A percentile compares a stretch with the other conserved stretches of the same genome.
These are phyloP conservation scores for Dipodomys merriami DNA, from an alignment of 2,113 vertebrate genomes.

Conservation along the genomic window DNA sequence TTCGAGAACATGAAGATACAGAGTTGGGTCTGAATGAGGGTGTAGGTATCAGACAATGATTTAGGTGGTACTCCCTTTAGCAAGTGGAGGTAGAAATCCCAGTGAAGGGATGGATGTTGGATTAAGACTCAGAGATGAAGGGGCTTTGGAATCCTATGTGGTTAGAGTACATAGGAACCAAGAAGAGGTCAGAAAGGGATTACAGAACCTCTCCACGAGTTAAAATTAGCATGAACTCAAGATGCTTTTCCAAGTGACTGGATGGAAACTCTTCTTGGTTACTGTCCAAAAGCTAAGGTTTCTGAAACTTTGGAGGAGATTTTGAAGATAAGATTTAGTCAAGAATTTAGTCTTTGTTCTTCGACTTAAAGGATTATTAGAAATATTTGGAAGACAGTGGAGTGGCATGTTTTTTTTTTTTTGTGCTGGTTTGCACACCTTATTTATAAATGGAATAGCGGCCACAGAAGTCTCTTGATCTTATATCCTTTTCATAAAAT, in stretches of 20 bases:
- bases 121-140: not conserved
- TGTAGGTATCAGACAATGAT: not conserved
- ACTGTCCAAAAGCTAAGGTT: conserved; percentile 57
- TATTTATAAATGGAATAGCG: conserved; percentile 41
- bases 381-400: conserved; percentile 51
- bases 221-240: conserved; percentile 47
- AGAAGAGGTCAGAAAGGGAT: not conserved
- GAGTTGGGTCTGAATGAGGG: not conserved
- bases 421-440: conserved; percentile 39
- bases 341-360: conserved; percentile 67
- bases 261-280: conserved; percentile 53
- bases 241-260: conserved; percentile 35
- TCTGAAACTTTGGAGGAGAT: conserved; percentile 53
- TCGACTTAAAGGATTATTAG: conserved; percentile 50
- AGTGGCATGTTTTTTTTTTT: conserved; percentile 8
- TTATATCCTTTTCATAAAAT: conserved; percentile 62
- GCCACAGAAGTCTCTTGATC: conserved; percentile 59
- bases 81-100: not conserved
- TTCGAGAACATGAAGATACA: not conserved
- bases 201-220: not conserved
- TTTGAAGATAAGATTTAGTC: conserved; percentile 75
- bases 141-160: not conserved
- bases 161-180: not conserved
- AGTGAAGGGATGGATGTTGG: not conserved
- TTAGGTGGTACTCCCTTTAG: conserved; percentile 18